phyloP scores from a whole-genome alignment of 2,797 vertebrate genomes.

The Cyprinella venusta region DNA sequence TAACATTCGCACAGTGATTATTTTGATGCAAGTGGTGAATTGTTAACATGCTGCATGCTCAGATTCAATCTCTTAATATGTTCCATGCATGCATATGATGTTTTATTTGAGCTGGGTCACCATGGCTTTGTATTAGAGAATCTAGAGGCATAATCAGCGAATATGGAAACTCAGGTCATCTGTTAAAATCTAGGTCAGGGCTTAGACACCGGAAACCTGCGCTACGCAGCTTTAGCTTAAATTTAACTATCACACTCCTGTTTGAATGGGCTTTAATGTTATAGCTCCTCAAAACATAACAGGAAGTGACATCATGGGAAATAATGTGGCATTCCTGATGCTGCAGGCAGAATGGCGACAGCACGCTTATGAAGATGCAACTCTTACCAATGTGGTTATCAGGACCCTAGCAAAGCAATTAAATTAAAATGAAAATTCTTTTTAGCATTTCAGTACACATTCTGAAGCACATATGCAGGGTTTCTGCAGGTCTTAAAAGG shows the following conservation, averaged over 20 bases:
- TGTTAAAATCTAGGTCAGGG: conserved; percentile 22
- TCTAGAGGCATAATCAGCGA: conserved; percentile 13
- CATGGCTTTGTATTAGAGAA: conserved; percentile 3
- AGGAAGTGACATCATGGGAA: conserved; percentile 58
- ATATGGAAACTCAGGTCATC: conserved; percentile 15
- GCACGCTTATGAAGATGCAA: neutral
- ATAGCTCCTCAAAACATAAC: conserved; percentile 43
- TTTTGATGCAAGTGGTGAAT: neutral
- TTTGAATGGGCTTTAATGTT: conserved; percentile 27
- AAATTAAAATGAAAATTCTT: conserved; percentile 66
- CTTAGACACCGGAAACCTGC: conserved; percentile 1
- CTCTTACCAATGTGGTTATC: conserved; percentile 50
- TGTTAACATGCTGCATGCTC: conserved; percentile 56
- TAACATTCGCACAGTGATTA: neutral
- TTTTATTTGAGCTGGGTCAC: conserved; percentile 4
- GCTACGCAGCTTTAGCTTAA: conserved; percentile 5
- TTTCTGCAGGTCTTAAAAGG: neutral
- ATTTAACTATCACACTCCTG: neutral
- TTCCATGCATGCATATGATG: conserved; percentile 43
- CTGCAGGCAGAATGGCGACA: conserved; percentile 34
- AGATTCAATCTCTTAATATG: conserved; percentile 27
- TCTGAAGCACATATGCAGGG: neutral
- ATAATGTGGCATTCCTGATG: conserved; percentile 52
- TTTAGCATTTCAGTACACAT: conserved; percentile 47
- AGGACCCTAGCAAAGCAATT: conserved; percentile 69